phyloP scores from a whole-genome alignment of 2,113 vertebrate genomes.

The Coptodon rendalli region DNA sequence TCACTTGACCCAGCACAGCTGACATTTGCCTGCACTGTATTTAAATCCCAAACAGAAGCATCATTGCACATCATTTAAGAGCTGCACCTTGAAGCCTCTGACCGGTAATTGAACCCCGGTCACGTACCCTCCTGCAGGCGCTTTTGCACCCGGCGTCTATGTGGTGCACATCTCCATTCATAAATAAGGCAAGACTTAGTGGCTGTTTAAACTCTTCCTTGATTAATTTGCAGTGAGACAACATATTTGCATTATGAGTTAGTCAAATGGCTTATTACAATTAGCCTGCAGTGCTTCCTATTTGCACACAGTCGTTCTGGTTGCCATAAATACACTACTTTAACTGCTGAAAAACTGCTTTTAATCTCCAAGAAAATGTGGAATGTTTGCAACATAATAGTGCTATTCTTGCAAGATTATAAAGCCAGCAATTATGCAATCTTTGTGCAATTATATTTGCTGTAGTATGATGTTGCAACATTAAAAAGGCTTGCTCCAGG shows the following conservation, averaged over 20 bases:
- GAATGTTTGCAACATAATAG: not conserved
- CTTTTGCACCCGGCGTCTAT: constrained; percentile 1
- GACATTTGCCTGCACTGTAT: not conserved
- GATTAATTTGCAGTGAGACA: not conserved
- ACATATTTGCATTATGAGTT: constrained; percentile 33
- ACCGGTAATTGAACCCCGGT: constrained; percentile 35
- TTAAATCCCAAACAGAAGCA: not conserved
- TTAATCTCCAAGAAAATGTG: not conserved
- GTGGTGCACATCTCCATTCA: constrained; percentile 59
- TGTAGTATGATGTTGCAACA: not conserved
- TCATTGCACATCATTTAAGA: not conserved
- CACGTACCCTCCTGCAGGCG: constrained; percentile 30
- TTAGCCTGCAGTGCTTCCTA: constrained; percentile 14
- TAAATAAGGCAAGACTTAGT: constrained; percentile 27
- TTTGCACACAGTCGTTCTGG: not conserved
- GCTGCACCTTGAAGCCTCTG: not conserved
- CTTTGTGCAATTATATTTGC: not conserved
- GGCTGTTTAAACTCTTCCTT: not conserved
- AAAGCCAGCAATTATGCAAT: not conserved
- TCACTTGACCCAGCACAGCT: not conserved
- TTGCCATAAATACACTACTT: constrained; percentile 35
- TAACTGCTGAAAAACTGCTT: not conserved
- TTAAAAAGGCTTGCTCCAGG: not conserved
- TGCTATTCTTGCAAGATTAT: not conserved
- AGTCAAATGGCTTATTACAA: constrained; percentile 17